Base-by-base conservation (phyloP, 2,888 invertebrate genomes). In the Ormia ochracea region DNA sequence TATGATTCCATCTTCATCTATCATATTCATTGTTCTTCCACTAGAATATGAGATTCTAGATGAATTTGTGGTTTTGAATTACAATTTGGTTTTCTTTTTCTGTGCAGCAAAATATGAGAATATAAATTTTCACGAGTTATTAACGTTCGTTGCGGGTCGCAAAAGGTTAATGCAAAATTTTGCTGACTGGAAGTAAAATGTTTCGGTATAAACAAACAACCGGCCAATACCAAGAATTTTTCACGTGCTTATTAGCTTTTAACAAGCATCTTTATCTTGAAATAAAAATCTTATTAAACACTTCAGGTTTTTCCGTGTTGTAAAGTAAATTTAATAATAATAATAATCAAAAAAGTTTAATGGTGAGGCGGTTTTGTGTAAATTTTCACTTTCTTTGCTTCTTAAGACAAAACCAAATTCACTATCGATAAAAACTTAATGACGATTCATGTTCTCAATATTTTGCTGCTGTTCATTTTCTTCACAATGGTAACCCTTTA, bases 81-180 rank as follows among this genome's bases (percentile, higher is more conserved):
- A 28, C 36, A n/a, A 36, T 6, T 38, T 38, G 10, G 19, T 48
- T 28, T 6, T 4, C 31, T 45, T 43, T 23, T 10, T 5, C 1
- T 31, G 5, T 36, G 45, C 50, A 43, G 38, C 28, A 75, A 26
- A 0, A 38, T 48, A 48, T 36, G 23, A 68, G 31, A 21, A 38
- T 33, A 10, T 45, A 61, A 33, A 75, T 56, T 69, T 36, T 33
- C 66, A 59, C 50, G 48, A 50, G 75, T 68, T 61, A 61, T 45
- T 31, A 56, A 48, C 3, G n/a, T 48, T 74, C 70, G 59, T 59
- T 36, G 65, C 45, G 31, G 74, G 70, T 76, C 72, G 4, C n/a
- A 14, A 68, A 63, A 68, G 72, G 76, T 76, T 75, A 76, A 56
- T 17, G 58, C 69, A 76, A 69, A 48, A 61, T 26, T 41, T 28